These are phyloP conservation scores for Sebastes flavidus DNA, from an alignment of 2,797 vertebrate genomes.

Conservation along the genomic window DNA sequence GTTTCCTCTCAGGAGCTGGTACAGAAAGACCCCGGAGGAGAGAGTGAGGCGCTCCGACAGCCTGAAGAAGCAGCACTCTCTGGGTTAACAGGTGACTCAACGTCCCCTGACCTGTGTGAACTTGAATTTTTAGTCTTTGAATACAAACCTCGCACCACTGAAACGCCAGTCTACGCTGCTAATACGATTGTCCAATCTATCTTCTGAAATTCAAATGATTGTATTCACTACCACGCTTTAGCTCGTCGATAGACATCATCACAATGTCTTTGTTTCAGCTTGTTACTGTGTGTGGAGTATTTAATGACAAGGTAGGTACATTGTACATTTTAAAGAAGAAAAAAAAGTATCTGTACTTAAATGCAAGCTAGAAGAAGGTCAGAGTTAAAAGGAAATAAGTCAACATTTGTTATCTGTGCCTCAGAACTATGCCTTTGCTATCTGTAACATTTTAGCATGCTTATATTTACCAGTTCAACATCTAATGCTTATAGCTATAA, in stretches of 20 bases:
- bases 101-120: conserved; percentile 11
- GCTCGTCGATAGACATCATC: neutral
- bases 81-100: conserved; percentile 70
- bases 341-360: neutral
- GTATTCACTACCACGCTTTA: conserved; percentile 35
- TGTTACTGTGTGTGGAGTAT: conserved; percentile 1
- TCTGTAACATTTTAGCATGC: conserved; percentile 44
- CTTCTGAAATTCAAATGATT: conserved; percentile 25
- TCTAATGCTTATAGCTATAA: conserved; percentile 20
- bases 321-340: neutral
- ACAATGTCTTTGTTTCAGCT: conserved; percentile 5
- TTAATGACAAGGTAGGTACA: neutral
- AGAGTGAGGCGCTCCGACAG: conserved; percentile 70
- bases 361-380: neutral
- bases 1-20: conserved; percentile 87
- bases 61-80: conserved; percentile 81
- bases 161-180: conserved; percentile 75
- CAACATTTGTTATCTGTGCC: conserved; percentile 39
- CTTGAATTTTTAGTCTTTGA: conserved; percentile 47
- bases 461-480: conserved; percentile 10
- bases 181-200: conserved; percentile 3
- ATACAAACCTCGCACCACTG: conserved; percentile 54
- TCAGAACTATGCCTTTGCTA: conserved; percentile 43
- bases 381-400: neutral
- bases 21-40: conserved; percentile 88